Evolutionary conservation across 2,888 invertebrate genomes (phyloP).

Genomic region (Scaptodrosophila latifasciaeformis): DNA sequence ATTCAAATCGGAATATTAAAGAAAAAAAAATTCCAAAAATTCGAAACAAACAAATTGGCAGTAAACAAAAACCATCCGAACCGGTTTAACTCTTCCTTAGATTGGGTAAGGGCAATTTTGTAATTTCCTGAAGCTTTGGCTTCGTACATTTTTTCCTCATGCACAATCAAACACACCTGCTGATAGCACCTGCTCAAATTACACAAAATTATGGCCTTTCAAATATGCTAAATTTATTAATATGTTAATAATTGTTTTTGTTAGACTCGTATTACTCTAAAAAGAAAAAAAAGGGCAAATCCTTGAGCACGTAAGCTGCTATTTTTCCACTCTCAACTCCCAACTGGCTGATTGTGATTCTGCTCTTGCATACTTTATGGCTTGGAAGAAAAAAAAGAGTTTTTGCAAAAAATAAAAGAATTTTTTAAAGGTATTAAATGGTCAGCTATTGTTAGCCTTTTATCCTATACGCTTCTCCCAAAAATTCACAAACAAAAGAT

Average conservation of each 20-base stretch:
- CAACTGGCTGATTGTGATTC: too few species aligned
- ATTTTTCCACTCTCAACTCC: not conserved
- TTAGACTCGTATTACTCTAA: conserved; percentile 15
- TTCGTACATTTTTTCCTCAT: too few species aligned
- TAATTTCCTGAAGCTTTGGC: conserved; percentile 57
- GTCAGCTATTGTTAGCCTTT: too few species aligned
- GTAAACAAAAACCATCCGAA: too few species aligned
- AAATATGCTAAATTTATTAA: conserved; percentile 68
- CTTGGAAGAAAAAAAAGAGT: too few species aligned
- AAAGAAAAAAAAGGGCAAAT: conserved; percentile 18
- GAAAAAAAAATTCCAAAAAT: not conserved
- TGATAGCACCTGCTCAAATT: conserved; percentile 48
- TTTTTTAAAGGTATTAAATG: too few species aligned
- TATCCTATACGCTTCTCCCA: too few species aligned
- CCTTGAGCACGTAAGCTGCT: conserved; percentile 65
- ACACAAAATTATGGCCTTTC: conserved; percentile 68
- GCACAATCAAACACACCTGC: conserved; percentile 1
- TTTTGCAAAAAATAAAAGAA: too few species aligned
- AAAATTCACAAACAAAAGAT: too few species aligned
- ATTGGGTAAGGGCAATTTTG: conserved; percentile 14
- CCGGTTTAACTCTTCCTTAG: too few species aligned
- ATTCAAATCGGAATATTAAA: too few species aligned
- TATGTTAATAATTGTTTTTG: conserved; percentile 70
- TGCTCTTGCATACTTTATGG: conserved; percentile 59
- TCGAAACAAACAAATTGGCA: too few species aligned